Conservation (phyloP, 2,113 vertebrate species). For the Oryzias curvinotus region DNA sequence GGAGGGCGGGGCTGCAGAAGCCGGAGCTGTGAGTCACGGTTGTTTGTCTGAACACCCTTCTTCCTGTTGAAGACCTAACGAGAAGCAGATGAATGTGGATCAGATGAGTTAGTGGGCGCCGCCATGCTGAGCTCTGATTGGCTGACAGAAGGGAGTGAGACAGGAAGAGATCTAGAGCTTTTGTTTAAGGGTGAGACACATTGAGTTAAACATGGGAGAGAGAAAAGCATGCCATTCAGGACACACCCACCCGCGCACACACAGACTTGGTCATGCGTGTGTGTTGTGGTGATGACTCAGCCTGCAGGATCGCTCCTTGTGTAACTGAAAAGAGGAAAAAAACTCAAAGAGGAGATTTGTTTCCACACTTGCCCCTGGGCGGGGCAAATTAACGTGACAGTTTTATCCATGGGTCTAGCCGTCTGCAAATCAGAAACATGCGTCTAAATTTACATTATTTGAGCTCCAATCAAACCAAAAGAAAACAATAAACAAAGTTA, state of each 20-base stretch:
- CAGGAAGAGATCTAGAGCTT: slow-evolving; percentile 38
- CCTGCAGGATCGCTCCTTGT: slow-evolving; percentile 6
- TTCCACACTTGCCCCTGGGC: background rate
- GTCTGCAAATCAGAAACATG: too few relatives aligned
- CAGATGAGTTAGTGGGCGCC: slow-evolving; percentile 13
- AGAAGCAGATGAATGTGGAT: slow-evolving; percentile 10
- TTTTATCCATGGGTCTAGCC: too few relatives aligned
- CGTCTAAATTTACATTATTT: too few relatives aligned
- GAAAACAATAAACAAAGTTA: background rate
- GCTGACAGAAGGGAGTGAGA: slow-evolving; percentile 13
- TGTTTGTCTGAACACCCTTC: background rate
- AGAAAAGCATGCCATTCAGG: slow-evolving; percentile 2
- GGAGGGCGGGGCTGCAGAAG: too few relatives aligned
- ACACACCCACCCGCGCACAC: slow-evolving; percentile 32
- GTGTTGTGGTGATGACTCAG: slow-evolving; percentile 32
- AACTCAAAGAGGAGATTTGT: background rate
- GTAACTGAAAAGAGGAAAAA: background rate
- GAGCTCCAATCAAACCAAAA: too few relatives aligned
- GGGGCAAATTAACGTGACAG: too few relatives aligned
- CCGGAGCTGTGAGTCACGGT: too few relatives aligned
- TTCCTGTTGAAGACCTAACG: background rate
- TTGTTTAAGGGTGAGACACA: slow-evolving; percentile 30
- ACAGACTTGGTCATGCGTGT: background rate
- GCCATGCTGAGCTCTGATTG: slow-evolving; percentile 21
- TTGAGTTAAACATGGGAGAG: background rate